A percentile compares a stretch with the other conserved stretches of the same genome.
Evolutionary conservation across 2,888 invertebrate species (phyloP).

Genomic region (Malthinus seriepunctatus): DNA sequence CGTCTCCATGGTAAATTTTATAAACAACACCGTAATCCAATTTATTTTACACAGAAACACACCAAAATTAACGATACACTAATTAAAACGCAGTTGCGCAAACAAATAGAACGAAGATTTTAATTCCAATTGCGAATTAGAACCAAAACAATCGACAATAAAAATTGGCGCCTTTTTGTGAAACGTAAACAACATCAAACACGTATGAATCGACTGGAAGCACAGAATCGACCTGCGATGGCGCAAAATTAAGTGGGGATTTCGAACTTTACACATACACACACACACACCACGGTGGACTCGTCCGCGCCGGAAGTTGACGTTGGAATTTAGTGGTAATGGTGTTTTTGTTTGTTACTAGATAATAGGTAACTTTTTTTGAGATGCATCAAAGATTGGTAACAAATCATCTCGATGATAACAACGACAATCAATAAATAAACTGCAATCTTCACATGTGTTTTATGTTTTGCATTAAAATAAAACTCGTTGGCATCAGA

Average conservation of each 20-base stretch:
- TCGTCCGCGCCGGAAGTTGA: constrained; percentile 34
- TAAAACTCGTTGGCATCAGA: too few species aligned
- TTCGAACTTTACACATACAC: constrained; percentile 3
- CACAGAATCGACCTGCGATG: constrained; percentile 17
- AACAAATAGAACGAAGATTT: neutral
- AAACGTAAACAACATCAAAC: constrained; percentile 13
- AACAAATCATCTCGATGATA: too few species aligned
- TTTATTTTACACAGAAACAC: constrained; percentile 12
- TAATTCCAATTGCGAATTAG: neutral
- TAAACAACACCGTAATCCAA: constrained; percentile 21
- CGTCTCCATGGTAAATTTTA: constrained; percentile 22
- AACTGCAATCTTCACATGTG: too few species aligned
- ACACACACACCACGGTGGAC: constrained; percentile 34
- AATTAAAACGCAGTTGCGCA: neutral
- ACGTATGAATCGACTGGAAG: constrained; percentile 27
- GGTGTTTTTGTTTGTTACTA: constrained; percentile 7
- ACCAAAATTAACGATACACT: neutral
- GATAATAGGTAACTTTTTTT: too few species aligned
- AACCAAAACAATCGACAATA: constrained; percentile 13
- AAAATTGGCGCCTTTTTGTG: constrained; percentile 27
- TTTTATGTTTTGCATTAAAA: too few species aligned
- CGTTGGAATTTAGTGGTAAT: constrained; percentile 22
- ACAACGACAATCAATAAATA: too few species aligned
- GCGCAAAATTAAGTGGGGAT: constrained; percentile 23
- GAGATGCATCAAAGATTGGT: too few species aligned